Conservation (phyloP, 2,797 vertebrate genomes). For the Otus scops region DNA sequence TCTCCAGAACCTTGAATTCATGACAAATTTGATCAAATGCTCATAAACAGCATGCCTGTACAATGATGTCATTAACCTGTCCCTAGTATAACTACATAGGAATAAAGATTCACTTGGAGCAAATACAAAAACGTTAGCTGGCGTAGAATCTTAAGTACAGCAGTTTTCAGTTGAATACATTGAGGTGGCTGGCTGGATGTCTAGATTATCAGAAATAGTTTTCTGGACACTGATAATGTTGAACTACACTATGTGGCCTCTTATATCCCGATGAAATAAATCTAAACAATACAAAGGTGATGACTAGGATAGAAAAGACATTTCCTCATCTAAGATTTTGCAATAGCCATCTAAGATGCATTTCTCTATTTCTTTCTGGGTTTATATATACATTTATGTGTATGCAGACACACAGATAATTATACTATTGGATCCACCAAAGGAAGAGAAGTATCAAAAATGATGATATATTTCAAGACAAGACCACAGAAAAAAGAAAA, state of each 20-base stretch:
- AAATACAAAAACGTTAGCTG: not conserved
- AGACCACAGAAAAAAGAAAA: not conserved
- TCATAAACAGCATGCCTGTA: not conserved
- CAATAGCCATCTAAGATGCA: not conserved
- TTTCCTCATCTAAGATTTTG: not conserved
- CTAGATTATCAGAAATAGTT: not conserved
- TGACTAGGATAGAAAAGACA: not conserved
- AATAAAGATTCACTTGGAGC: not conserved
- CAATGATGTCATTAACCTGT: not conserved
- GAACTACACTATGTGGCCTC: not conserved
- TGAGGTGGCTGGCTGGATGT: not conserved
- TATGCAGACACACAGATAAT: not conserved
- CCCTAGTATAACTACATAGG: not conserved
- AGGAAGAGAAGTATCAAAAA: not conserved
- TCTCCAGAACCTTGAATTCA: not conserved
- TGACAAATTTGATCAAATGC: not conserved
- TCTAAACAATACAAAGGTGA: not conserved
- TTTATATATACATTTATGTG: not conserved
- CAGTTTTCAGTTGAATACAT: not conserved
- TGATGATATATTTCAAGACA: not conserved
- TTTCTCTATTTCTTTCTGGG: not conserved
- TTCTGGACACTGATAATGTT: not conserved
- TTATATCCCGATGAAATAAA: not conserved
- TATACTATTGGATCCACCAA: not conserved
- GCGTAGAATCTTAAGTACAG: not conserved